Percentiles rank a stretch among this genome's conserved stretches.
phyloP scores from a whole-genome alignment of 2,797 vertebrate genomes.

The Hemibagrus guttatus region DNA sequence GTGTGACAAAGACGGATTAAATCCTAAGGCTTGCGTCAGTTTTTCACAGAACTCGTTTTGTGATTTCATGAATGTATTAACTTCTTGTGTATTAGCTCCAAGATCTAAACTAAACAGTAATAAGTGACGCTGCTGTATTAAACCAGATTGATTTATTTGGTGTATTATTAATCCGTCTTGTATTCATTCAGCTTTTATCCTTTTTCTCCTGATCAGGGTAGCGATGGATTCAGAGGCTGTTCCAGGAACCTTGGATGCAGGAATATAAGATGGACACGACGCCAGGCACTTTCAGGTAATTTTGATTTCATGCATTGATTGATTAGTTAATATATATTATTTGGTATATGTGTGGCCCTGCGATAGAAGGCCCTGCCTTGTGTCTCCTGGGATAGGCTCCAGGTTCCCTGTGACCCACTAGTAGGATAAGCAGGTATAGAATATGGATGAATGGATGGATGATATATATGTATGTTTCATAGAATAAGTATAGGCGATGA shows the following conservation, averaged over 20 bases:
- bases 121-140: neutral
- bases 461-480: neutral
- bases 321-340: too few species aligned
- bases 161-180: neutral
- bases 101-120: neutral
- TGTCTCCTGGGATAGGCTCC: too few species aligned
- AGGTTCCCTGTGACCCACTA: too few species aligned
- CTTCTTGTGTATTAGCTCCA: neutral
- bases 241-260: neutral
- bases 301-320: neutral
- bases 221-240: neutral
- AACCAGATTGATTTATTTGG: neutral
- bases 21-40: neutral
- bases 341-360: too few species aligned
- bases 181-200: neutral
- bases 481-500: neutral
- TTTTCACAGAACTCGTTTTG: neutral
- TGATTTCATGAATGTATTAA: neutral
- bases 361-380: too few species aligned
- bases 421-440: too few species aligned
- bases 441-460: too few species aligned
- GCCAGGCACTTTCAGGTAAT: neutral
- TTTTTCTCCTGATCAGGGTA: neutral
- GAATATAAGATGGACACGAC: neutral
- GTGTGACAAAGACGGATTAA: constrained; percentile 15